Base-by-base conservation (phyloP, 2,113 vertebrate species). In the Leuciscus idus region DNA sequence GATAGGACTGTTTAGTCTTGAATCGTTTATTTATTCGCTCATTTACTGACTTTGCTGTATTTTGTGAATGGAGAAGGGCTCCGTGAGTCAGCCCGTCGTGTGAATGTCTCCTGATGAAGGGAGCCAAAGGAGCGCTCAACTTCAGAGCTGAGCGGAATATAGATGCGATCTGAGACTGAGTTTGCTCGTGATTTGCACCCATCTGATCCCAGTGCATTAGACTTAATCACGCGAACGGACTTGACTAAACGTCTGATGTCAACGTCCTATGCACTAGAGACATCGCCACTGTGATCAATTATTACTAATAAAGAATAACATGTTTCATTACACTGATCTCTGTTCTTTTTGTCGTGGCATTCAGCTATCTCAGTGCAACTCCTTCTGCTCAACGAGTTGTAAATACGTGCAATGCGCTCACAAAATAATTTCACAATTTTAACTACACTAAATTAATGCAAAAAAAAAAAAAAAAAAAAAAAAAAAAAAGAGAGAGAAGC, bases 121-220 rank as follows among this genome's bases (percentile, higher is more conserved):
- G 88, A 91, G 89, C 89, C 89, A 92, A 91, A 94, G 94, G 93
- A 93, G 93, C 90, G 93, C 90, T 92, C 91, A 95, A 95, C 90
- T 95, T 94, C 91, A 91, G 87, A 93, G 88, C 93, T 95, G 95
- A 95, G 93, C 91, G 89, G 94, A 95, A 95, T 95, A 94, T 93
- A 94, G 94, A 95, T 95, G 94, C 88, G 92, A 86, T 84, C 57
- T 84, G 88, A 93, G 91, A 91, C 91, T 89, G 89, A 94, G 91
- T 90, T 80, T 82, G 87, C 89, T 90, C 88, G 91, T 88, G 90
- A 93, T 92, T 89, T 90, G 91, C 93, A 92, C 92, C 48, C 15
- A 66, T 59, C 78, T 85, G 46, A 82, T 43, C 68, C 74, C 57
- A 74, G 72, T 62, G 28, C 77, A 73, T 70, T 79, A 28, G 13